phyloP scores from a whole-genome alignment of 2,113 vertebrate species.

The Colinus virginianus region DNA sequence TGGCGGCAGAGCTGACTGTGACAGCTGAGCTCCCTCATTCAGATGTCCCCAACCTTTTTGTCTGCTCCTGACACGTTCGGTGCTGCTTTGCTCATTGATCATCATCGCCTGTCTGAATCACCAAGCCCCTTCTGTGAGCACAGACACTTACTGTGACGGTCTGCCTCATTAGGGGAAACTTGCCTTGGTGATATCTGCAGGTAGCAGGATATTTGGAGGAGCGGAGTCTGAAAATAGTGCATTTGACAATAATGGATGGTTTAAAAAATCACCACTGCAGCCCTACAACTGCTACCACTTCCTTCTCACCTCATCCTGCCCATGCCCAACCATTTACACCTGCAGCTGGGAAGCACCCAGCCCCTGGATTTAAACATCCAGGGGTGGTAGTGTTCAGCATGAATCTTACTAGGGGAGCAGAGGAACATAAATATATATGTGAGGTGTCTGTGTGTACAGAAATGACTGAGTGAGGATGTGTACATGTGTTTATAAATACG shows the following conservation, averaged over 20 bases:
- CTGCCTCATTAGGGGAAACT: not conserved
- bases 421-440: not conserved
- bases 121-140: not conserved
- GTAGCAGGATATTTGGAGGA: not conserved
- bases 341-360: not conserved
- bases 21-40: slow-evolving; percentile 7
- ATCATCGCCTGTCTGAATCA: not conserved
- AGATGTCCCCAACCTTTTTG: slow-evolving; percentile 5
- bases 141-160: not conserved
- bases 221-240: not conserved
- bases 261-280: not conserved
- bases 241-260: not conserved
- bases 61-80: not conserved
- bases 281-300: not conserved
- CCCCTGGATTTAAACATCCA: not conserved
- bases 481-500: not conserved
- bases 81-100: slow-evolving; percentile 22
- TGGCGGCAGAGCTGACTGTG: not conserved
- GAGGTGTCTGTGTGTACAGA: not conserved
- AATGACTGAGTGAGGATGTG: not conserved
- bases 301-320: fast-evolving
- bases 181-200: not conserved
- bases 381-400: not conserved
- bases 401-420: not conserved
- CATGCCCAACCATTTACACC: fast-evolving